Conservation (phyloP, 2,113 vertebrate genomes). For the Lepus timidus region DNA sequence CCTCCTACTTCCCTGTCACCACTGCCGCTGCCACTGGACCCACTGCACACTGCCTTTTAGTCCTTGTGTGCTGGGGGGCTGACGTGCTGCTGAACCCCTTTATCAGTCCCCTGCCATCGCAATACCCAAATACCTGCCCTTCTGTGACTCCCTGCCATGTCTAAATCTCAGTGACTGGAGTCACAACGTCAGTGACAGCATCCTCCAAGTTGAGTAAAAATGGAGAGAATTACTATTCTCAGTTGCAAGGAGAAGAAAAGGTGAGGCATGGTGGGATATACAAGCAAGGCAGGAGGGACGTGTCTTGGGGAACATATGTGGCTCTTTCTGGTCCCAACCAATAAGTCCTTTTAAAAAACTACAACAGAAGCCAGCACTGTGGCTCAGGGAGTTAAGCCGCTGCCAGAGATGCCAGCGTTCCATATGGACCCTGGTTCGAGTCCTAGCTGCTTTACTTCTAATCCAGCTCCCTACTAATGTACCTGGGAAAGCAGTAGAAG, state of each 20-base stretch:
- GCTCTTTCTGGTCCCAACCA: not conserved
- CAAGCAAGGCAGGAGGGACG: not conserved
- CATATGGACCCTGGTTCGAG: too few relatives aligned
- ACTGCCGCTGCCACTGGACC: not conserved
- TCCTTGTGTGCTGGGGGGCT: not conserved
- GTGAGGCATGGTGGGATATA: too few relatives aligned
- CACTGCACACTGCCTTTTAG: not conserved
- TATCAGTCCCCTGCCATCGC: not conserved
- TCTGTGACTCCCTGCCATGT: not conserved
- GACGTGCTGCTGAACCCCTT: not conserved
- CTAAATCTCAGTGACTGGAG: not conserved
- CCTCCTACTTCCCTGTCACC: not conserved
- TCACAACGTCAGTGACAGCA: not conserved
- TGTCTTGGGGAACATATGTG: not conserved
- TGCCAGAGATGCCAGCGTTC: too few relatives aligned
- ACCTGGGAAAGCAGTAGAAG: too few relatives aligned
- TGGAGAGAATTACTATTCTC: not conserved
- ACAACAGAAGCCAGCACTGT: too few relatives aligned
- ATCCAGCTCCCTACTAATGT: too few relatives aligned
- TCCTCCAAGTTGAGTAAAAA: not conserved
- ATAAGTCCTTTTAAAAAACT: not conserved
- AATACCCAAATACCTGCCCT: fast-evolving
- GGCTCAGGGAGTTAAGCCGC: too few relatives aligned
- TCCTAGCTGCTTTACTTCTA: too few relatives aligned
- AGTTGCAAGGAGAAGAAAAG: not conserved